Base-by-base conservation (phyloP, 2,797 vertebrate species). In the Centropyge bicolor region DNA sequence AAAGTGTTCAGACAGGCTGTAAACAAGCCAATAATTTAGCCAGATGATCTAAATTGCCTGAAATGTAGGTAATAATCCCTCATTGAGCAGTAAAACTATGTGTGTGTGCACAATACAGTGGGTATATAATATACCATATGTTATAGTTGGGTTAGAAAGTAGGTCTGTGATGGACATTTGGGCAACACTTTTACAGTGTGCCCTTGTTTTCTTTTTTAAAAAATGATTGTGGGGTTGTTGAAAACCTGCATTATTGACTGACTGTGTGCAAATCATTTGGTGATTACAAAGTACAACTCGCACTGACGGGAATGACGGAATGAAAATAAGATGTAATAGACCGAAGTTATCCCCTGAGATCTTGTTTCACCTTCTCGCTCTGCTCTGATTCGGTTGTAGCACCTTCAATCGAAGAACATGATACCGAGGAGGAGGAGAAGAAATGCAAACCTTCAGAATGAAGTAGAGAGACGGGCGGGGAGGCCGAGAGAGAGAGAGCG, bases 361-460 rank as follows among this genome's bases (percentile, higher is more conserved):
- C 8, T 48, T n/a, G 12, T 70, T 65, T 72, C 36, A 43, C 1
- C 11, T 45, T 80, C 19, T n/a, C 2, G 16, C 19, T 43, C 24
- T 16, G 2, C 48, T 69, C 14, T 24, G 55, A 62, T 66, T 64
- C 22, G 4, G 17, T 46, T 14, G 16, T 9, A 17, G 13, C 41
- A n/a, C 20, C 24, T 48, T 66, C 62, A 60, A 62, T 60, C 46
- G 27, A 27, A 66, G 24, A 66, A 64, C 41, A 51, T 35, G 62
- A 82, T 49, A 74, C 35, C 3, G 49, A 6, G n/a, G n/a, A n/a
- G n/a, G 51, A 66, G 10, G 24, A 67, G 38, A 64, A 46, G 59
- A 70, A 35, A 68, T 22, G 36, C 22, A 60, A 31, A 38, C 36
- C 11, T 24, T 36, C 8, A 65, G 80, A 85, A 79, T 31, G 76